Base-by-base conservation (phyloP, 2,113 vertebrate genomes). In the Alectura lathami region DNA sequence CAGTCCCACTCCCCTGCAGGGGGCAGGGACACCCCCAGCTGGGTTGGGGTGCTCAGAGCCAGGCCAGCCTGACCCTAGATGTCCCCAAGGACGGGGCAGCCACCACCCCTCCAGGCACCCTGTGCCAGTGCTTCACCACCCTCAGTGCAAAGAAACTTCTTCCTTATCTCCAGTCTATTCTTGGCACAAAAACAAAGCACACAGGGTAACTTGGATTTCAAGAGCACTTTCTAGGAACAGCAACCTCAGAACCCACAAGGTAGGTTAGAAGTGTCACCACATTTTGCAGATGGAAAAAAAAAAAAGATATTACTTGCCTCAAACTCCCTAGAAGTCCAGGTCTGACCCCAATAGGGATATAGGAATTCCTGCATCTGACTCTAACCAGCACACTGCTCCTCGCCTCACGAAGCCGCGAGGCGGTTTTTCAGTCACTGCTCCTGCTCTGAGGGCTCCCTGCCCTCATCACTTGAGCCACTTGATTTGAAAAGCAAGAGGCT, bases 401-500 rank as follows among this genome's bases (percentile, higher is more conserved):
- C 15, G 42, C n/a, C n/a, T n/a, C n/a, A n/a, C n/a, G n/a, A n/a
- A n/a, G n/a, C 42, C 42, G 3, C 50, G 53, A 57, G 26, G n/a
- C 27, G 24, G 1, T 30, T 34, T 48, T 3, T 18, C 54, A 47
- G 62, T 54, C 34, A 40, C 57, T 22, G 26, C 5, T 80, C 57
- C 36, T 50, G 30, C 24, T 17, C 62, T 3, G 32, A 16, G 17
- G n/a, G 1, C 29, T 22, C 69, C 30, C 24, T 16, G 38, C 13
- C 47, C 57, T 40, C 4, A 0, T 2, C 29, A 36, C 13, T 24
- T 3, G 54, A 24, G 24, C 47, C 3, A 4, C 36, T 96, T 23
- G 94, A 76, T 76, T 92, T 98, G 87, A 99, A 99, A 26, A 99
- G 98, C 89, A 99, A 92, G 68, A 99, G 97, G 26, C 98, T 98